Evolutionary conservation across 2,797 vertebrate genomes (phyloP), one percentile per base, ranked within the genome.

Genomic region (Pseudocheirus occidentalis): DNA sequence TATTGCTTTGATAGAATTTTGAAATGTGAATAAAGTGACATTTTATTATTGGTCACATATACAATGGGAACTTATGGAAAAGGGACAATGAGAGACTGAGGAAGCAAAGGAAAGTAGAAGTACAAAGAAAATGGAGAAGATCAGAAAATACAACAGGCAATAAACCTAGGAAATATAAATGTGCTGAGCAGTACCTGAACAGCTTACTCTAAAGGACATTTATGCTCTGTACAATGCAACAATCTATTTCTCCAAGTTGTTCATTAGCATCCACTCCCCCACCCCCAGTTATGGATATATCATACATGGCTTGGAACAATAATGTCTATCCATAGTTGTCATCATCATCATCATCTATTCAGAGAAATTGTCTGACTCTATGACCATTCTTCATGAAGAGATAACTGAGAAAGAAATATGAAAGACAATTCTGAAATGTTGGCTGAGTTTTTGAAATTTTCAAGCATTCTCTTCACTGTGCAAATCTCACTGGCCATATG

Each of bases 381-480:
- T 11, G 54, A 12, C 29, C n/a, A 5, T 16, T 34, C 18, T 90
- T 14, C 91, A 31, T 52, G 54, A 90, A 55, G 91, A 9, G 1
- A 94, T 66, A 94, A 95, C 95, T 12, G 11, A 93, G 94, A 95
- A 94, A 54, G 94, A 95, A 94, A 54, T 59, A 91, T 14, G 40
- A 97, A 95, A 95, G 93, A 9, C 21, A 89, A 55, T 92, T 66
- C 73, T 95, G 95, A 97, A 97, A 94, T 92, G 73, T 29, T 92
- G 52, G 50, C 81, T 92, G 62, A 40, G 46, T 29, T 4, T 0
- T 90, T 90, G 50, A 12, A 5, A 34, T 31, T 18, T 92, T 55
- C 56, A 81, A 58, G 52, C n/a, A 93, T 87, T 31, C 12, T 55
- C 90, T 66, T 96, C 66, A 92, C 55, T 11, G 7, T 29, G 53